Evolutionary conservation across 2,888 invertebrate genomes (phyloP), one percentile per base, ranked within the genome.

Genomic region (Chydorus sphaericus): DNA sequence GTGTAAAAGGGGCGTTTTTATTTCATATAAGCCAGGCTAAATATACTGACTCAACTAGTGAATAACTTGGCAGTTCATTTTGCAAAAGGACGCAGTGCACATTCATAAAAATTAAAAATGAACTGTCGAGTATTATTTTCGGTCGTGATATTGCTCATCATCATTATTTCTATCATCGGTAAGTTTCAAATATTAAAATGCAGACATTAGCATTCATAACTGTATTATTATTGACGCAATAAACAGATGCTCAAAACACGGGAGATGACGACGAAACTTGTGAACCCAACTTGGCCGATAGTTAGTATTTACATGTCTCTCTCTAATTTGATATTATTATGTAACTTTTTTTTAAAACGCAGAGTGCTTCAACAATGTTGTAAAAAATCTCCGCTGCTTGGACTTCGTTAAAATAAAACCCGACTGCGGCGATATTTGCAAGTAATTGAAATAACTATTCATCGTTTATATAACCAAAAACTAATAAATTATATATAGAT

Each of bases 401-500:
- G 44, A 28, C 11, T 44, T 16, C 23, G 5, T 28, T 2, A 44
- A 44, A 28, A 44, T 23, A 26, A 26, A 20, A 16, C 26, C 26
- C 16, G 26, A 44, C 5, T 44, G 44, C 14, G 28, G 28, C 26
- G 44, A 44, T 23, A 4, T 44, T 8, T 44, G 44, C 44, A 44
- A 28, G 44, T 33, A 33, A 33, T 44, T 10, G 20, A 44, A 6
- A 23, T 14, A 26, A 39, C 16, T 4, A 39, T 20, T 3, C 16
- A 39, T 20, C 7, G 16, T 39, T 3, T 16, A 14, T 33, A 8
- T 39, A 39, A 5, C 5, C 39, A 39, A 39, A n/a, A 3, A 14
- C 16, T 20, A 44, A 23, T 44, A 3, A 44, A 10, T 23, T 44
- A n/a, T n/a, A n/a, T n/a, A n/a, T n/a, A 57, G 57, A 8, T 55